Evolutionary conservation across 2,888 invertebrate genomes (phyloP).

Genomic region (Trissolcus japonicus): DNA sequence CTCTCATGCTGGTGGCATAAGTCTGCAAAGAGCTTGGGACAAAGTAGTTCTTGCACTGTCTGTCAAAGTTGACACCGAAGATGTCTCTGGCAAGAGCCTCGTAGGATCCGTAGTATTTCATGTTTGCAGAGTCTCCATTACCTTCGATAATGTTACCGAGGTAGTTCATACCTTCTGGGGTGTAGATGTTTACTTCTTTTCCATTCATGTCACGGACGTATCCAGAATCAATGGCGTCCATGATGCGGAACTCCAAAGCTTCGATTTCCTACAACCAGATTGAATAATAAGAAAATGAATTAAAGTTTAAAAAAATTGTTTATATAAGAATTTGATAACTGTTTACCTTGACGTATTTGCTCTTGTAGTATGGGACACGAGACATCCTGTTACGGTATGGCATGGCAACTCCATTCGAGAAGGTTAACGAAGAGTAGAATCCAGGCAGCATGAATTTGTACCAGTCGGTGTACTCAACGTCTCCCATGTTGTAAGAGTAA

Average conservation of each 20-base stretch:
- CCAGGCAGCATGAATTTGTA: conserved; percentile 77
- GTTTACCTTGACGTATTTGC: conserved; percentile 66
- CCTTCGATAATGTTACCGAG: conserved; percentile 79
- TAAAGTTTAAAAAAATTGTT: too few relatives aligned
- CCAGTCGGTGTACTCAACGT: conserved; percentile 80
- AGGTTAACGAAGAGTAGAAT: conserved; percentile 81
- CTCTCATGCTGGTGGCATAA: conserved; percentile 82
- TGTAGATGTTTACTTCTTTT: conserved; percentile 70
- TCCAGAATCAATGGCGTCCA: conserved; percentile 70
- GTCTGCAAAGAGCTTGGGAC: conserved; percentile 82
- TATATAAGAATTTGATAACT: too few relatives aligned
- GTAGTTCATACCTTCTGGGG: conserved; percentile 77
- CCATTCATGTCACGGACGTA: conserved; percentile 64
- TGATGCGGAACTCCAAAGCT: conserved; percentile 66
- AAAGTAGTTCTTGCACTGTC: conserved; percentile 74
- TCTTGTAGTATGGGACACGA: conserved; percentile 70
- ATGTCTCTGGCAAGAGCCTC: conserved; percentile 79
- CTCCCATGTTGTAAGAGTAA: conserved; percentile 80
- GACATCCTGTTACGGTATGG: conserved; percentile 78
- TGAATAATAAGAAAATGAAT: too few relatives aligned
- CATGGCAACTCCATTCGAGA: conserved; percentile 81
- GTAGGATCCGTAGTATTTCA: conserved; percentile 79
- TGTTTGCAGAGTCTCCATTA: conserved; percentile 76
- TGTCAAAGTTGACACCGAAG: conserved; percentile 74
- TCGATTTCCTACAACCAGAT: conserved; percentile 62